Evolutionary conservation across 1,140 invertebrate genomes (phyloP), one percentile per base, ranked within the genome.

Genomic region (Pectinophora gossypiella): DNA sequence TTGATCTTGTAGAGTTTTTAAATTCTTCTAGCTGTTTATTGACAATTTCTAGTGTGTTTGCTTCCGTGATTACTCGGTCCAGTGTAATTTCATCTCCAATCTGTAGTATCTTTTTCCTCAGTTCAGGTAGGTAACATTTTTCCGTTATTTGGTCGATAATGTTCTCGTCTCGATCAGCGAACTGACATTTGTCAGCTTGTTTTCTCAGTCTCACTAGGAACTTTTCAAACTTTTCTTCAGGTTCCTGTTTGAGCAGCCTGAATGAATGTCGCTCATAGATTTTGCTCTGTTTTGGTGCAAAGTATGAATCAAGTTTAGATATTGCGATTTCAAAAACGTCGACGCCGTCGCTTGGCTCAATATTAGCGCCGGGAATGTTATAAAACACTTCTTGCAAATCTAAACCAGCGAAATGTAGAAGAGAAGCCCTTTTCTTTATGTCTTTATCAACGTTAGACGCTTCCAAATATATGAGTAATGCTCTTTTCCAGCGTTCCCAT

Each of bases 401-500:
- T 22, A 66, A 40, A 7, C 59, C 61, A 16, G 53, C 61, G 13
- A 48, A 16, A 47, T 67, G 61, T 38, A 64, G 38, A 13, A 67
- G 38, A n/a, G 47, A 38, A 9, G 64, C 45, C 22, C 40, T 51
- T 52, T 57, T 50, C 54, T 73, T 64, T 52, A 27, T 38, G 45
- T 49, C 13, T 42, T 3, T 15, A 4, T 52, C 43, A 18, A 68
- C 54, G 36, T 45, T 56, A 15, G 50, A 51, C 1, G 63, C 71
- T 0, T 56, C 27, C 32, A 72, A 52, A 19, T 61, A 72, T 15
- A 66, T 55, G 19, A 65, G 44, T 9, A 75, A 55, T 20, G 56
- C 62, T 19, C 60, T 38, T 50, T 61, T 61, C 58, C 63, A 63
- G 19, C 60, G 64, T 36, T 65, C 58, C 72, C 72, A 72, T 1